Evolutionary conservation across 1,140 invertebrate species (phyloP), one percentile per base, ranked within the genome.

Genomic region (Eufriesea mexicana): DNA sequence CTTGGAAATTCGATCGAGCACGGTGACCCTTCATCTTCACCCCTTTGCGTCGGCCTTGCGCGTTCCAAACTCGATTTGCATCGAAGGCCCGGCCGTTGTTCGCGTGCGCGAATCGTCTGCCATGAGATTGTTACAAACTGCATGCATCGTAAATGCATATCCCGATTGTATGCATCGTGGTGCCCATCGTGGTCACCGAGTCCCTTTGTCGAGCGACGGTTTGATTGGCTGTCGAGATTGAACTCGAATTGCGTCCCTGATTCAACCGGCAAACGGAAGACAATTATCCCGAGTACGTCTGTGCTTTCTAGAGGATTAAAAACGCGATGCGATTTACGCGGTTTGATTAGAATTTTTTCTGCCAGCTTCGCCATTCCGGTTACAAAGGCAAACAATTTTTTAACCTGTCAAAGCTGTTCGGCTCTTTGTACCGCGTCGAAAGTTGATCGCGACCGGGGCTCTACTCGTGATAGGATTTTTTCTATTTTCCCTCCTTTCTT

Each of bases 1-100:
- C 78, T 8, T 14, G 73, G 85, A 88, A 87, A 88, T 82, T 88
- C 86, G 86, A 87, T 88, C 78, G 83, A 64, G 54, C 54, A 25
- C 82, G 49, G 42, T 25, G 76, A 79, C 82, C 76, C 74, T 77
- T 68, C 73, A 70, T 76, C 62, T 78, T 77, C 80, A 23, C 23
- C 64, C 74, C 80, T 45, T 71, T 25, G 35, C 74, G 74, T n/a
- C 45, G 35, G 20, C 54, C 78, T 74, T 49, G 59, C 45, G 25
- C 74, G 72, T n/a, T 10, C 25, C 25, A 73, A 82, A 74, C 51
- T 66, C 82, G 67, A 84, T 87, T 86, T 84, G 68, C 86, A 80
- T 86, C 42, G 71, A 7, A 72, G 20, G 76, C 35, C 23, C 23
- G 51, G 67, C 66, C 66, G 68, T 74, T 74, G 62, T 71, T 67